These are phyloP conservation scores for Pristionchus fissidentatus DNA, from an alignment of 2,888 invertebrate genomes.

Conservation along the genomic window DNA sequence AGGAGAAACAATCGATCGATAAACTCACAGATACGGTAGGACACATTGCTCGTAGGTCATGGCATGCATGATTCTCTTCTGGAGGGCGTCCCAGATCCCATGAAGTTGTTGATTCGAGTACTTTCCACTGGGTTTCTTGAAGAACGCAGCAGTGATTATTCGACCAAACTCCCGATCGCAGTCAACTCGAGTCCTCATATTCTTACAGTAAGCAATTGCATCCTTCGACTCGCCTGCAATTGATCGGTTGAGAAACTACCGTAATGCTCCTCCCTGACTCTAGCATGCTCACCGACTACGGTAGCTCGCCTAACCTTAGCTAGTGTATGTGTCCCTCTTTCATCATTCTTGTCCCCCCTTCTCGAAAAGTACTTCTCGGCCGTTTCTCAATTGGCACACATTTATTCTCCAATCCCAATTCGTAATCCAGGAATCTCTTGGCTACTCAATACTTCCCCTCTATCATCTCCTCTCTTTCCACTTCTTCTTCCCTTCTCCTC, in stretches of 20 bases:
- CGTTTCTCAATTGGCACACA: conserved; percentile 1
- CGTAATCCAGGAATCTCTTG: conserved; percentile 1
- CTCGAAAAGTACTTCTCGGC: background rate
- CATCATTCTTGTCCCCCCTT: background rate
- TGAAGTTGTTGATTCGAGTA: conserved; percentile 44
- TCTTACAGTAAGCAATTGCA: background rate
- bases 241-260: background rate
- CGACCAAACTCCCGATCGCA: conserved; percentile 1
- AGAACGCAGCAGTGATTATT: conserved; percentile 13
- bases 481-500: conserved; percentile 20
- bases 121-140: background rate
- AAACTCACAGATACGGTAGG: conserved; percentile 60
- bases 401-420: background rate
- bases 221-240: background rate
- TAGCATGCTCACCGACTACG: background rate
- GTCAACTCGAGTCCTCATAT: background rate
- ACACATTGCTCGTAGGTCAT: conserved; percentile 55
- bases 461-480: background rate
- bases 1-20: background rate
- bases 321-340: background rate
- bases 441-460: background rate
- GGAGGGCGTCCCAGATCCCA: conserved; percentile 52
- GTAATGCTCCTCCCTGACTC: background rate
- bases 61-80: conserved; percentile 58
- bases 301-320: background rate